Evolutionary conservation across 2,113 vertebrate species (phyloP), one percentile per base, ranked within the genome.

Genomic region (Colistium nudipinnis): DNA sequence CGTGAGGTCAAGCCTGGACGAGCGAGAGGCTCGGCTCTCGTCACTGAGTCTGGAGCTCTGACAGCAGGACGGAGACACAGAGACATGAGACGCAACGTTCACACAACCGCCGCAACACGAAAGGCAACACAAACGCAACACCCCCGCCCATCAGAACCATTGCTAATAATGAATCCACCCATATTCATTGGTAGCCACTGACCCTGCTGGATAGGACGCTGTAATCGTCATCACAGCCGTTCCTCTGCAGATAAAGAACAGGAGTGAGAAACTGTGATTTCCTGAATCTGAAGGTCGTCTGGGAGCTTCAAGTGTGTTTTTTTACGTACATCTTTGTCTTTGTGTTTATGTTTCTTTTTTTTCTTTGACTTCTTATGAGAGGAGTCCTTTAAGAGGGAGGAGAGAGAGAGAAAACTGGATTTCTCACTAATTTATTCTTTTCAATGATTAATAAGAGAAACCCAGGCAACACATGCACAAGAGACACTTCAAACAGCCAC

Each of bases 171-270:
- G n/a, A n/a, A n/a, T n/a, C n/a, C n/a, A n/a, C n/a, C n/a, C n/a
- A n/a, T n/a, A n/a, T n/a, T n/a, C n/a, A n/a, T n/a, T n/a, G n/a
- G n/a, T n/a, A 36, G 88, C 91, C 92, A 96, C 95, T 92, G 74
- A 98, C 95, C 95, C 96, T 93, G 94, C 94, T 93, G 87, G 95
- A 93, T 68, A 94, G 81, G 62, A 94, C 91, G 67, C 81, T 93
- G 65, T 90, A 8, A 0, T 94, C 92, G 66, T 95, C 95, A 38
- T 94, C 93, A 62, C 76, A 92, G 85, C 95, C 93, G 76, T 95
- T 96, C 69, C 87, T 94, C 96, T 98, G 94, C 76, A 45, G 68
- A 87, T 4, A 67, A 61, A 89, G 22, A 77, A 44, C 52, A 81
- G 3, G 20, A 14, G 41, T 80, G 55, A 86, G 57, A 74, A 41